phyloP scores from a whole-genome alignment of 1,140 invertebrate species.

The Nephotettix cincticeps region DNA sequence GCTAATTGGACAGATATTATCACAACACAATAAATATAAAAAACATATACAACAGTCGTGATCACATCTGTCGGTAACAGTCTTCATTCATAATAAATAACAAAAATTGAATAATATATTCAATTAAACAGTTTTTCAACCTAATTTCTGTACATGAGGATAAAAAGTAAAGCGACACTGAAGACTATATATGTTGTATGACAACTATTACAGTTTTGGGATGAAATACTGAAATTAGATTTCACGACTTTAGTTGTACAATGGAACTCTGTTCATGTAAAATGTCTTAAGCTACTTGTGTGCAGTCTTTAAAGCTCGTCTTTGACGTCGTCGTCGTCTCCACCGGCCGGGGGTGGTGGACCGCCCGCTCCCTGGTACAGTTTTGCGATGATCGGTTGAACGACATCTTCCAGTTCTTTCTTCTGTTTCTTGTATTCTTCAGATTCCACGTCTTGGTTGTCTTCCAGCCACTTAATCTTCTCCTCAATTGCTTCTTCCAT shows the following conservation, averaged over 20 bases:
- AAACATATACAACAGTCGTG: background rate
- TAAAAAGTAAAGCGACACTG: background rate
- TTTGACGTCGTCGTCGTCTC: conserved; percentile 68
- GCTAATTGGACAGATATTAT: conserved; percentile 1
- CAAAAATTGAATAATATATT: conserved; percentile 19
- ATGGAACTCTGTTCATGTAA: background rate
- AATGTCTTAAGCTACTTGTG: no score
- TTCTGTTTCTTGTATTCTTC: conserved; percentile 97
- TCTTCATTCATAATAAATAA: conserved; percentile 21
- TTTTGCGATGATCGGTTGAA: conserved; percentile 97
- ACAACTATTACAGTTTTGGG: background rate
- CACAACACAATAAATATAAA: conserved; percentile 13
- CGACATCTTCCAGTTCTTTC: conserved; percentile 93
- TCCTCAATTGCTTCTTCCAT: conserved; percentile 96
- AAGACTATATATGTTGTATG: background rate
- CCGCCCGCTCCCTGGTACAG: conserved; percentile 86
- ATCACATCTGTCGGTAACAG: conserved; percentile 11
- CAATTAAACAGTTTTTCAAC: background rate
- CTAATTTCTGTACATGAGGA: background rate
- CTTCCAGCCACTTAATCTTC: conserved; percentile 97
- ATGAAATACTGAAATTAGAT: conserved; percentile 3
- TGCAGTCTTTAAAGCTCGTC: conserved; percentile 74
- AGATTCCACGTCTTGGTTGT: conserved; percentile 90
- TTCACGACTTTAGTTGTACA: background rate
- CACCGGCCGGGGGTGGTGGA: conserved; percentile 65